Conservation (phyloP, 2,797 vertebrate genomes). For the Bradypodion pumilum region DNA sequence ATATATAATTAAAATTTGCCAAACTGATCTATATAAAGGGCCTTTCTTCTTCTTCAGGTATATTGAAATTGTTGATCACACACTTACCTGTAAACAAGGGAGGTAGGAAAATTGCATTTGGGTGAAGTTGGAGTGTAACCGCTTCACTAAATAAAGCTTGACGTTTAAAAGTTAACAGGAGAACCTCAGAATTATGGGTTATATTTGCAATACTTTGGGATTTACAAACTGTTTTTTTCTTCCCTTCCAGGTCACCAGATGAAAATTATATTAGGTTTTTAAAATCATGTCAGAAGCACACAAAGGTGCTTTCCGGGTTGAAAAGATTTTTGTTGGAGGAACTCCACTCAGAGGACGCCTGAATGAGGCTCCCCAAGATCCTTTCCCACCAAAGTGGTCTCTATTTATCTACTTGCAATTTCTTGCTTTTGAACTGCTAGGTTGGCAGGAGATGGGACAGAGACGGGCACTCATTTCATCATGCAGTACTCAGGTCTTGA, state of each 20-base stretch:
- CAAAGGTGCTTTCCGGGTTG: no score
- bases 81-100: neutral
- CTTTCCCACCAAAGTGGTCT: no score
- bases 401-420: no score
- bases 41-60: neutral
- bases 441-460: no score
- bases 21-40: slow-evolving; percentile 16
- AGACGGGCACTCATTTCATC: no score
- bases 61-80: neutral
- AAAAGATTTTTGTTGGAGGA: no score
- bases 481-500: no score
- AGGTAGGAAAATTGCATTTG: neutral
- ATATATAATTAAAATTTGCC: slow-evolving; percentile 9
- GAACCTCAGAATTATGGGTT: neutral
- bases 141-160: slow-evolving; percentile 3
- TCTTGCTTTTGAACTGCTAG: no score
- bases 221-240: neutral
- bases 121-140: neutral
- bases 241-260: neutral
- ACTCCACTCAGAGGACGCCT: no score
- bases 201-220: neutral
- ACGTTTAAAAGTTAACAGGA: neutral
- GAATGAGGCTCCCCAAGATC: no score
- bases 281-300: no score
- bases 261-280: neutral